These are phyloP conservation scores for Ranitomeya variabilis DNA, from an alignment of 2,113 vertebrate species.

Conservation along the genomic window DNA sequence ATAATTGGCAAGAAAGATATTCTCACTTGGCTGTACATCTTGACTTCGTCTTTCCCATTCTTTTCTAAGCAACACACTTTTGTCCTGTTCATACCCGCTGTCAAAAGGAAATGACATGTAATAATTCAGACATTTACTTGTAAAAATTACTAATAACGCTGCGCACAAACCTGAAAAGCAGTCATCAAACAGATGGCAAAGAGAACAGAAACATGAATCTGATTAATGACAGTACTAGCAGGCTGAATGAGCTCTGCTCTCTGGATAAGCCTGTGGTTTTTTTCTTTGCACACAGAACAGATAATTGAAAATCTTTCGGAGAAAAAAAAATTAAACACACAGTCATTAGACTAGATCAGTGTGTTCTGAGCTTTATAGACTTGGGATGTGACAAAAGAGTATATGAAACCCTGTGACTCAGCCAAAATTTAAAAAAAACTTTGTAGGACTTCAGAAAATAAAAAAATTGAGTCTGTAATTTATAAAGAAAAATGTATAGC, in stretches of 20 bases:
- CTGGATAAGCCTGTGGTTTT: constrained; percentile 45
- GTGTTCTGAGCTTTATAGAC: constrained; percentile 58
- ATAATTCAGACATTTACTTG: constrained; percentile 40
- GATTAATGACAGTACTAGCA: constrained; percentile 62
- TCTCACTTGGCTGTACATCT: constrained; percentile 75
- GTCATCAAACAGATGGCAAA: constrained; percentile 65
- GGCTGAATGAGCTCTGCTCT: constrained; percentile 43
- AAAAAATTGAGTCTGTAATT: neutral
- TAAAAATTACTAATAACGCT: constrained; percentile 53
- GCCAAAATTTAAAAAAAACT: neutral
- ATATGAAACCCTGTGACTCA: constrained; percentile 62
- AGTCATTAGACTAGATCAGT: constrained; percentile 62
- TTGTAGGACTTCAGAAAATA: neutral
- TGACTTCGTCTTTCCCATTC: constrained; percentile 80
- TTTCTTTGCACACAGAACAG: constrained; percentile 60
- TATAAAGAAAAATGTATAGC: neutral
- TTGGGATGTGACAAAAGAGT: constrained; percentile 62
- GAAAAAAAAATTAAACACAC: constrained; percentile 48
- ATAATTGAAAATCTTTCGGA: constrained; percentile 64
- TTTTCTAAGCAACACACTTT: constrained; percentile 77
- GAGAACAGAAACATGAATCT: constrained; percentile 62
- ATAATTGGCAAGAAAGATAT: constrained; percentile 70
- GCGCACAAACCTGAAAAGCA: constrained; percentile 35
- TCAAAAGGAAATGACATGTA: constrained; percentile 47
- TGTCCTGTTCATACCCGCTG: constrained; percentile 78